Percentiles rank a stretch among this genome's conserved stretches.
These are phyloP conservation scores for Melolontha melolontha DNA, from an alignment of 2,888 invertebrate species.

Conservation along the genomic window DNA sequence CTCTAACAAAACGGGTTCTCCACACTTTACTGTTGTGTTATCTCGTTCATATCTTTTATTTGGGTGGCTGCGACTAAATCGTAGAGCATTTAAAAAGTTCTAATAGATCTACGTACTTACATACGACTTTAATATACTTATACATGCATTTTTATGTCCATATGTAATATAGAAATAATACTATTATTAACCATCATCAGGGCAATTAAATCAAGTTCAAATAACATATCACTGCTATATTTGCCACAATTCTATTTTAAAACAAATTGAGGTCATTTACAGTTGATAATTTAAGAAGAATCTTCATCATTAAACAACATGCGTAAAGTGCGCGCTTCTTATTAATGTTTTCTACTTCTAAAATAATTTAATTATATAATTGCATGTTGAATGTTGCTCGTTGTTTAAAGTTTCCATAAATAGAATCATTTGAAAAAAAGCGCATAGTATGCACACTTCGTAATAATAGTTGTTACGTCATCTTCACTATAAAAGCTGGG, in stretches of 20 bases:
- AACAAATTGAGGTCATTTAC: slow-evolving; percentile 30
- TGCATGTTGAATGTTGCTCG: slow-evolving; percentile 34
- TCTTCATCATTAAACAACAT: slow-evolving; percentile 17
- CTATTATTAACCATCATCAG: slow-evolving; percentile 31
- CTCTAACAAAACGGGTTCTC: slow-evolving; percentile 48
- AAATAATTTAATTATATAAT: slow-evolving; percentile 42
- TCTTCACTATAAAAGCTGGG: slow-evolving; percentile 40
- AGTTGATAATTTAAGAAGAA: slow-evolving; percentile 28
- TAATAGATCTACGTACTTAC: no score
- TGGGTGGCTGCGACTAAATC: no score
- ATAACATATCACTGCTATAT: slow-evolving; percentile 21
- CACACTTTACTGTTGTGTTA: slow-evolving; percentile 36
- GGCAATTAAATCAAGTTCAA: slow-evolving; percentile 28
- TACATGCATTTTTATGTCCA: no score
- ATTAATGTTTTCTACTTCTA: slow-evolving; percentile 23
- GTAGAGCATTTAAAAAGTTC: no score
- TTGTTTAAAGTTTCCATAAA: slow-evolving; percentile 45
- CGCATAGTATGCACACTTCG: slow-evolving; percentile 45
- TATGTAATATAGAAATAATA: slow-evolving; percentile 11
- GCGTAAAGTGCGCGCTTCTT: slow-evolving; percentile 15
- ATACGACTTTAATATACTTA: no score
- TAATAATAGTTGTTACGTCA: slow-evolving; percentile 46
- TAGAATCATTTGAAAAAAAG: slow-evolving; percentile 47
- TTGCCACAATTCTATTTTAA: slow-evolving; percentile 40
- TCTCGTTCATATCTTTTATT: slow-evolving; percentile 20